Evolutionary conservation across 2,113 vertebrate species (phyloP).

Genomic region (Bombycilla garrulus): DNA sequence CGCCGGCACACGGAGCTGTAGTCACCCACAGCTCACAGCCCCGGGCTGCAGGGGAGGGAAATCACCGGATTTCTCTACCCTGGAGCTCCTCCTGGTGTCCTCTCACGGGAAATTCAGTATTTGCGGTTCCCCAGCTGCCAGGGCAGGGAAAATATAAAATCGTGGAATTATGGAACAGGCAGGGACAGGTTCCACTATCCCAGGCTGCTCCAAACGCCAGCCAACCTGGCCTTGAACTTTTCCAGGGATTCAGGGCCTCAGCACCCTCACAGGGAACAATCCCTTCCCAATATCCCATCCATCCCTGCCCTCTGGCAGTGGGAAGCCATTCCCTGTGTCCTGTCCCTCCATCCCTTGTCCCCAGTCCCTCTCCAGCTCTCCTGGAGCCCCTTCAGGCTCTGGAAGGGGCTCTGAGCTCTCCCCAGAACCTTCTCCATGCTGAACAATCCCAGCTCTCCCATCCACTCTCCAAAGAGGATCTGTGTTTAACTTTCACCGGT

Average conservation of each 20-base stretch:
- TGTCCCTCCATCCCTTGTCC: neutral
- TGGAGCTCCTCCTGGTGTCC: slow-evolving; percentile 52
- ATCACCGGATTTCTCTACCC: neutral
- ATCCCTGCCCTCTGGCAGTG: neutral
- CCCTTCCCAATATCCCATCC: neutral
- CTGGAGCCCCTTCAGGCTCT: fast-evolving
- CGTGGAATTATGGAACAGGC: neutral
- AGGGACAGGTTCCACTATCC: neutral
- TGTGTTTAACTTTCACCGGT: neutral
- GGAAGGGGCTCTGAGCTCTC: neutral
- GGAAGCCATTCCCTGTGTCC: fast-evolving
- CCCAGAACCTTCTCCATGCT: neutral
- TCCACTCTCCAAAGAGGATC: neutral
- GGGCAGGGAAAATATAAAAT: neutral
- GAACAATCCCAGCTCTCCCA: neutral
- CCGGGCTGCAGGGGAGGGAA: fast-evolving
- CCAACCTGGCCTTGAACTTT: neutral
- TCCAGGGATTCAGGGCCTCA: neutral
- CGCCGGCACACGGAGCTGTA: fast-evolving
- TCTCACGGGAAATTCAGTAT: neutral
- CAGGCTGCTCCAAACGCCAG: fast-evolving
- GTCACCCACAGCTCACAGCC: no score
- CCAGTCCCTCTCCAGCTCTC: neutral
- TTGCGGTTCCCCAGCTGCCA: fast-evolving
- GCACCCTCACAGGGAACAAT: fast-evolving